These are phyloP conservation scores for Numida meleagris DNA, from an alignment of 2,113 vertebrate genomes.

Conservation along the genomic window DNA sequence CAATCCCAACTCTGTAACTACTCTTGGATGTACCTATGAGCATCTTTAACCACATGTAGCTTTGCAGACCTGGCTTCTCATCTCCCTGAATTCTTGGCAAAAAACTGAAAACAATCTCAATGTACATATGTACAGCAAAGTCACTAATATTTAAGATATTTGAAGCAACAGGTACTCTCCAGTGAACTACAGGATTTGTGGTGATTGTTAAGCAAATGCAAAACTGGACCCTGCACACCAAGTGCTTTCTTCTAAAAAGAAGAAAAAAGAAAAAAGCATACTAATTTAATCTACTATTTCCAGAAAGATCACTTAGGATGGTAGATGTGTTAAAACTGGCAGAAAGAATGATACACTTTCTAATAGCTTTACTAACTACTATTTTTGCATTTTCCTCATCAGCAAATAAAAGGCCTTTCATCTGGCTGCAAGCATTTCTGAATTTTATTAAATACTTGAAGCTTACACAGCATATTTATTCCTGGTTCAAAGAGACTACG, in stretches of 20 bases:
- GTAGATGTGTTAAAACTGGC: not conserved
- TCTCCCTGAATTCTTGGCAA: not conserved
- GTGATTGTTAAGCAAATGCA: not conserved
- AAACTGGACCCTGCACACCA: not conserved
- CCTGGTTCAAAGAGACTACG: constrained; percentile 30
- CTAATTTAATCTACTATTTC: not conserved
- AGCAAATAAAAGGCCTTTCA: constrained; percentile 52
- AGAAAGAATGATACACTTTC: not conserved
- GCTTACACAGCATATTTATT: constrained; percentile 42
- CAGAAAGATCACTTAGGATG: not conserved
- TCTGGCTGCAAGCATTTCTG: constrained; percentile 24
- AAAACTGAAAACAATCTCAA: not conserved
- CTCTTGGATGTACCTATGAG: not conserved
- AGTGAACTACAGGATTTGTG: not conserved
- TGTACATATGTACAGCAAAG: not conserved
- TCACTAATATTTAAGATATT: not conserved
- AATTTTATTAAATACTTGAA: constrained; percentile 37
- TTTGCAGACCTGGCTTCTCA: not conserved
- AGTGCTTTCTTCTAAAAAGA: not conserved
- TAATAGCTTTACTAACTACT: not conserved
- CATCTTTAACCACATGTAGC: not conserved
- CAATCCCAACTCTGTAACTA: not conserved
- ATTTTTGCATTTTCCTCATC: constrained; percentile 18
- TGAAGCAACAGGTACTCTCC: not conserved
- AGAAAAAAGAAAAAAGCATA: not conserved